Conservation (phyloP, 2,113 vertebrate species). For the Stegastes partitus region DNA sequence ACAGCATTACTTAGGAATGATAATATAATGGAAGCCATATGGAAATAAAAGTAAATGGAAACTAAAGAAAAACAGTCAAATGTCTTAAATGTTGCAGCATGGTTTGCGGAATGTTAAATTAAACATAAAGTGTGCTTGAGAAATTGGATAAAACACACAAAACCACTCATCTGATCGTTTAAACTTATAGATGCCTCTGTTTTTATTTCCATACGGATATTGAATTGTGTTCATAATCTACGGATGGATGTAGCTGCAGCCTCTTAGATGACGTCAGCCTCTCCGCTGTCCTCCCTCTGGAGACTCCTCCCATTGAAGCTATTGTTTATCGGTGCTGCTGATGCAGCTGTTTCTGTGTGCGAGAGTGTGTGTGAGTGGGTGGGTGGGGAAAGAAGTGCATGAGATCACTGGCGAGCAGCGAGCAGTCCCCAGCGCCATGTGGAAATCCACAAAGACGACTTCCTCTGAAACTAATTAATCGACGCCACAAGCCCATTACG, state of each 20-base stretch:
- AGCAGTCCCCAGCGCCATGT: conserved; percentile 72
- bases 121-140: not conserved
- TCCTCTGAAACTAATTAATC: conserved; percentile 84
- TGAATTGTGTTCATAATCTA: not conserved
- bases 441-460: conserved; percentile 80
- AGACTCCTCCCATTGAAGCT: conserved; percentile 72
- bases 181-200: not conserved
- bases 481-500: conserved; percentile 83
- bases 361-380: conserved; percentile 39
- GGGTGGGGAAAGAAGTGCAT: conserved; percentile 50
- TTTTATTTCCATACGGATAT: conserved; percentile 10
- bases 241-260: conserved; percentile 58
- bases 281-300: conserved; percentile 46
- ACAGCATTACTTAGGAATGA: not conserved
- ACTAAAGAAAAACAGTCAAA: not conserved
- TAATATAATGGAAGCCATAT: not conserved
- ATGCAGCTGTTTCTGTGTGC: conserved; percentile 68
- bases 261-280: conserved; percentile 58
- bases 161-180: not conserved
- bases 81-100: not conserved
- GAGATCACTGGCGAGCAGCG: conserved; percentile 74
- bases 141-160: conserved; percentile 11
- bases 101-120: not conserved
- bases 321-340: conserved; percentile 78
- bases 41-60: not conserved